Conservation (phyloP, 2,888 invertebrate species). For the Scaptomyza cyrtandrae region DNA sequence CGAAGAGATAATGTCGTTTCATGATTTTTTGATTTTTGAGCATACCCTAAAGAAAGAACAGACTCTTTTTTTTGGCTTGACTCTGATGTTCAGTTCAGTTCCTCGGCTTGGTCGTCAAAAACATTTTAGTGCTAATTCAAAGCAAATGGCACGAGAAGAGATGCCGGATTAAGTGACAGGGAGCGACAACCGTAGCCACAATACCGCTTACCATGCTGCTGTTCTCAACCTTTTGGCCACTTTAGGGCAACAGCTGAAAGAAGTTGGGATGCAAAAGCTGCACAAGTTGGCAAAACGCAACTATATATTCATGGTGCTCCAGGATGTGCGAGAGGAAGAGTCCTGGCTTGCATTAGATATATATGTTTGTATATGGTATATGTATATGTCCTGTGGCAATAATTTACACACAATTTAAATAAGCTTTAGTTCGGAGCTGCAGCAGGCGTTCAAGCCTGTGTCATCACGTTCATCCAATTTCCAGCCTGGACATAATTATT, state of each 20-base stretch:
- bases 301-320: slow-evolving; percentile 29
- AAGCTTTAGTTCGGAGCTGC: slow-evolving; percentile 15
- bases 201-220: no score
- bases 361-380: slow-evolving; percentile 12
- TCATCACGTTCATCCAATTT: slow-evolving; percentile 62
- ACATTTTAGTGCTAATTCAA: slow-evolving; percentile 64
- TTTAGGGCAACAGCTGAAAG: slow-evolving; percentile 11
- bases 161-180: slow-evolving; percentile 16
- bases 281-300: slow-evolving; percentile 27
- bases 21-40: no score
- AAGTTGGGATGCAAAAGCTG: slow-evolving; percentile 15
- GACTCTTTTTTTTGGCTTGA: no score
- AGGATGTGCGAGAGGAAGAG: not conserved
- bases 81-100: slow-evolving; percentile 7
- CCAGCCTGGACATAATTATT: slow-evolving; percentile 9
- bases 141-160: slow-evolving; percentile 38
- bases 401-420: slow-evolving; percentile 72
- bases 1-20: no score
- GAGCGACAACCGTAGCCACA: slow-evolving; percentile 7
- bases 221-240: not conserved
- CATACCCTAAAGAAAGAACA: no score
- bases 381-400: slow-evolving; percentile 55
- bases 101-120: slow-evolving; percentile 47
- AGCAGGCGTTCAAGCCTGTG: not conserved
- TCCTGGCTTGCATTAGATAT: slow-evolving; percentile 59